Base-by-base conservation (phyloP, 2,888 invertebrate genomes). In the Bimastos eiseni region DNA sequence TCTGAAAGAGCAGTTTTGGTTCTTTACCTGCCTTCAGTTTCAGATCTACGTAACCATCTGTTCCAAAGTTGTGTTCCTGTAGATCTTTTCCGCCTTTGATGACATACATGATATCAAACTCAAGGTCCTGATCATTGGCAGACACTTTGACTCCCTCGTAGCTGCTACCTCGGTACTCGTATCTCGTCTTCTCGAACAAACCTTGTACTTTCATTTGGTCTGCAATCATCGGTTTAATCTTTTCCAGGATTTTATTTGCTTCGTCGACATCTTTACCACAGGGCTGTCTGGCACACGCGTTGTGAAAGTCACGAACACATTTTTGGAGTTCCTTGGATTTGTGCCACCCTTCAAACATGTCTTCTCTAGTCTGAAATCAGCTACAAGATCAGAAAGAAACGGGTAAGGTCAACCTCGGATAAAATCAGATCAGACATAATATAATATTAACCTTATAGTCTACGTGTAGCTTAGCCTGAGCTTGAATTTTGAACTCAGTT, bases 51-150 rank as follows among this genome's bases (percentile, higher is more conserved):
- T 36, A 86, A 8, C 86, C 86, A 17, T 37, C 86, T 37, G 37
- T 8, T 86, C 15, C 34, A 86, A 86, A 17, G 41, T 89, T 41
- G 33, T 49, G 33, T 38, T 38, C 33, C 33, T 88, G 84, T 36
- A 90, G 90, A 34, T 90, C 88, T 19, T n/a, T 41, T 36, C 88
- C 90, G 5, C 83, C 90, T 17, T 83, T 86, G 89, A 91, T 49
- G 49, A 91, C 49, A 37, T 90, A 83, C 91, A 91, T 91, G 33
- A 91, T 38, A 70, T 91, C 91, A 90, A 91, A 91, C 90, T 91
- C 91, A 17, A 91, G 89, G 90, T 91, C 91, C 34, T 89, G 83
- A 17, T 90, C 89, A 36, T 44, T 55, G 30, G 38, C n/a, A n/a
- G 83, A 83, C 41, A 91, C 89, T 88, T 91, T 91, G 38, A 91